A percentile compares a stretch with the other conserved stretches of the same genome.
Evolutionary conservation across 2,888 invertebrate species (phyloP).

Genomic region (Andrena chrysosceles): DNA sequence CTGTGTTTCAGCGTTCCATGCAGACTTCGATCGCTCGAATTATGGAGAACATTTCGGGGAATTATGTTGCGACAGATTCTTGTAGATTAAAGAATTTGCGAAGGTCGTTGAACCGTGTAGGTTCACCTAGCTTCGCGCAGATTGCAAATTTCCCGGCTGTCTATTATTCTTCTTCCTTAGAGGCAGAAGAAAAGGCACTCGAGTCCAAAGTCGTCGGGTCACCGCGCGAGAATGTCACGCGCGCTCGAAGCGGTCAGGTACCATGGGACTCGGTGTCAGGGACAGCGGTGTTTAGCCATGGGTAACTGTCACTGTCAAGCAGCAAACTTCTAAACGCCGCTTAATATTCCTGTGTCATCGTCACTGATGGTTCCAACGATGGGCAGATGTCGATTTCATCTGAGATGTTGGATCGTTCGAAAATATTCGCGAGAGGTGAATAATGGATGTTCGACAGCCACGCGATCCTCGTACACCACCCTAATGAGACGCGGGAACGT

Average conservation of each 20-base stretch:
- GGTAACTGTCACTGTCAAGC: conserved; percentile 59
- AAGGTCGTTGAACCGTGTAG: too few relatives aligned
- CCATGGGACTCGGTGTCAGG: conserved; percentile 18
- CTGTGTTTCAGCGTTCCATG: neutral
- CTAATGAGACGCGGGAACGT: conserved; percentile 36
- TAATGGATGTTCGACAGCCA: conserved; percentile 17
- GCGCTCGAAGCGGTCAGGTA: conserved; percentile 2
- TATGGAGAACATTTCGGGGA: too few relatives aligned
- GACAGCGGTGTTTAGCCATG: conserved; percentile 56
- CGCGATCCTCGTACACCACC: conserved; percentile 8
- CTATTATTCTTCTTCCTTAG: neutral
- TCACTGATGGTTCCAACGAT: conserved; percentile 62
- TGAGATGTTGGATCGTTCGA: conserved; percentile 42
- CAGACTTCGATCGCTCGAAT: too few relatives aligned
- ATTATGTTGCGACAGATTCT: too few relatives aligned
- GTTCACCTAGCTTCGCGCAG: too few relatives aligned
- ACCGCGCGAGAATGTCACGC: conserved; percentile 11
- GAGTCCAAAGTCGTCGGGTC: neutral
- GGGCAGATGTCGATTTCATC: conserved; percentile 59
- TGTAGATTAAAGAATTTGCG: too few relatives aligned
- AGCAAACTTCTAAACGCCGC: conserved; percentile 36
- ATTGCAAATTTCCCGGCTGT: too few relatives aligned
- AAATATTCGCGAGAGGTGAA: conserved; percentile 34
- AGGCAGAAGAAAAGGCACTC: neutral
- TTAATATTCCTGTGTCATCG: conserved; percentile 69